Percentiles rank a stretch among this genome's conserved stretches.
These are phyloP conservation scores for Agriotes lineatus DNA, from an alignment of 2,888 invertebrate species.

Conservation along the genomic window DNA sequence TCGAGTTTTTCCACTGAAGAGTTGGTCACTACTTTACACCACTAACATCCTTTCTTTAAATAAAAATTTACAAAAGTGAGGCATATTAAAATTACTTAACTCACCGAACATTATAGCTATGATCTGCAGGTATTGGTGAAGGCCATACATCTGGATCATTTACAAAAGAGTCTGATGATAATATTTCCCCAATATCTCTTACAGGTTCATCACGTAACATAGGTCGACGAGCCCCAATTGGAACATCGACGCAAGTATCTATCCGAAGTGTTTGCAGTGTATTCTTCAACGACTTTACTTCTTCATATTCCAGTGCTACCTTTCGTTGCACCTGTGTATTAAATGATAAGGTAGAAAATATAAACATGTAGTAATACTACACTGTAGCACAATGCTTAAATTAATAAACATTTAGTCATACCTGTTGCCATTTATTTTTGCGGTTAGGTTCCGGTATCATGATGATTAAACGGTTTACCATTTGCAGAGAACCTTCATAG, in stretches of 20 bases:
- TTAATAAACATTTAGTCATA: slow-evolving; percentile 58
- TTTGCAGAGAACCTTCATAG: slow-evolving; percentile 92
- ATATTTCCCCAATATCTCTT: slow-evolving; percentile 80
- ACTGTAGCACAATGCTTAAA: too few relatives aligned
- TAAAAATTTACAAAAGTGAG: too few relatives aligned
- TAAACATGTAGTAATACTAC: too few relatives aligned
- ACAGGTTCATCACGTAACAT: slow-evolving; percentile 71
- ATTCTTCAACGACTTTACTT: slow-evolving; percentile 85
- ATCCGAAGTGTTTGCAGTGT: slow-evolving; percentile 83
- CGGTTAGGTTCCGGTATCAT: slow-evolving; percentile 84
- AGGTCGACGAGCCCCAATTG: slow-evolving; percentile 66
- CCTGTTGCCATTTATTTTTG: slow-evolving; percentile 92
- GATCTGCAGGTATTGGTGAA: slow-evolving; percentile 82
- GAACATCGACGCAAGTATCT: slow-evolving; percentile 70
- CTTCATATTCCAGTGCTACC: slow-evolving; percentile 90
- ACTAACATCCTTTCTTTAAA: too few relatives aligned
- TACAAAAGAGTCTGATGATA: slow-evolving; percentile 72
- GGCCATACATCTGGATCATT: slow-evolving; percentile 92
- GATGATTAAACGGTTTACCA: slow-evolving; percentile 86
- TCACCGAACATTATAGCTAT: slow-evolving; percentile 66
- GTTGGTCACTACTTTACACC: too few relatives aligned
- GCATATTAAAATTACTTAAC: too few relatives aligned
- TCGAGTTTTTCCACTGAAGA: too few relatives aligned
- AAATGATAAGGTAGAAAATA: too few relatives aligned
- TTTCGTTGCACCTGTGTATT: slow-evolving; percentile 90